Base-by-base conservation (phyloP, 2,113 vertebrate genomes). In the Neoarius graeffei region DNA sequence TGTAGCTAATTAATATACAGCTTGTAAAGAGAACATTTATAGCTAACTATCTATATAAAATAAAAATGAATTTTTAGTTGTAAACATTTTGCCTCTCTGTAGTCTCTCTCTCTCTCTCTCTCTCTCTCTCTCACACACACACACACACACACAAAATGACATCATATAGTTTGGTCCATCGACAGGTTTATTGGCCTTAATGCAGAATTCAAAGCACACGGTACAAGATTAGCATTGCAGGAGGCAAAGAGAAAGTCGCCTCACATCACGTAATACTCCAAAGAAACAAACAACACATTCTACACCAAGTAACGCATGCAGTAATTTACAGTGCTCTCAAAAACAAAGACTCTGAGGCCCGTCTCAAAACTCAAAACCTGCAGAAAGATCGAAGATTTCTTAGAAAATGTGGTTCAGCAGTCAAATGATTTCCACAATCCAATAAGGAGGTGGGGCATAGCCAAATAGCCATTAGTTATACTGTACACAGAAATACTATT, bases 221-320 rank as follows among this genome's bases (percentile, higher is more conserved):
- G 87, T 91, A 95, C 93, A 93, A 89, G 88, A 93, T 92, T 89
- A 93, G 84, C 89, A 85, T 92, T 93, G 92, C 66, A 62, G 80
- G 56, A 93, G 93, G 91, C 90, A 92, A 92, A 94, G 91, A 91
- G 89, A 93, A 91, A 91, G 88, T 93, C 91, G 90, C 91, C 92
- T 92, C 92, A 91, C 87, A 94, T 89, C 92, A 92, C 92, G 89
- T 92, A 89, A 93, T 93, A 91, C 90, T 91, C 89, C 92, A 86
- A 91, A 92, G 90, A 89, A 85, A 94, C 91, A 91, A 88, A 95
- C 93, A 90, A 91, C 91, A 94, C 89, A 92, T 92, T 89, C 88
- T 85, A 93, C 93, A 93, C 92, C 86, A 92, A 94, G 90, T 86
- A 91, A 91, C 89, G 91, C 94, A 95, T 95, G 95, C 94, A 95